Conservation (phyloP, 2,113 vertebrate species). For the human region GRCh38 chr9:114626501-114627000, state of each 20-base stretch:
- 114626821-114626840: fast-evolving
- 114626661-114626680: background rate
- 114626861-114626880: background rate
- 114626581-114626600: background rate
- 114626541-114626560: background rate
- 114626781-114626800: background rate
- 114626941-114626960: conserved; percentile 82
- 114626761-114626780: background rate
- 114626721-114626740: background rate
- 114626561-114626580: background rate
- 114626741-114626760: background rate
- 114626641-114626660: background rate
- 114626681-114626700: background rate
- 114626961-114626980: conserved; percentile 86
- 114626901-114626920: conserved; percentile 63
- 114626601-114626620: background rate
- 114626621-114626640: background rate
- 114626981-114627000: conserved; percentile 76
- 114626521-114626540: background rate
- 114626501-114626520: background rate
- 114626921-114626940: conserved; percentile 78
- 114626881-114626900: conserved; percentile 70
- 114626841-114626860: background rate
- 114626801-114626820: background rate
- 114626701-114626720: background rate